Base-by-base conservation (phyloP, 2,888 invertebrate genomes). In the Leptarthrus brevirostris region DNA sequence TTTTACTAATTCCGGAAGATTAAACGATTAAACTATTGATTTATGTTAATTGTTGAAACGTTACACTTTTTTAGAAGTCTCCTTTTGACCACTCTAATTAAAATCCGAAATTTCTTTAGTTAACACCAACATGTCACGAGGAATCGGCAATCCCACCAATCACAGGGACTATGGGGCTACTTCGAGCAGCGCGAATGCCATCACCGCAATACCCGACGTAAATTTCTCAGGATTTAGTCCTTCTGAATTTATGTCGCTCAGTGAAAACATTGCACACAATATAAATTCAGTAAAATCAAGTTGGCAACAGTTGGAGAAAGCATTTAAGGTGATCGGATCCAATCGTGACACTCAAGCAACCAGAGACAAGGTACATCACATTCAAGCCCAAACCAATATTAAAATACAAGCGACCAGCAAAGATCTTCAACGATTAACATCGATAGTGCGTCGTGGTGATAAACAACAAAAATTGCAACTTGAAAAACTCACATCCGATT, bases 381-480 rank as follows among this genome's bases (percentile, higher is more conserved):
- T 91, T 0, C 93, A 94, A 80, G 87, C 90, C 76, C 90, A 89
- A 78, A 91, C 92, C 54, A 94, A 94, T 84, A 87, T 90, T 73
- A 90, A 90, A 2, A 91, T 94, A 18, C 89, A 91, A 40, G 90
- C 89, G 30, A 93, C 92, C 0, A 91, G 91, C 53, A 89, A 90
- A 78, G 91, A 93, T 80, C 87, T 95, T 56, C 89, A 91, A 78
- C 88, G 91, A 75, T 86, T 95, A 22, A 91, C 91, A 40, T 88
- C 88, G 6, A 87, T 93, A 22, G 91, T 92, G 69, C 87, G 91
- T 12, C 88, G 89, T 76, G 91, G 91, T 0, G 92, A 93, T 82
- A 92, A 92, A 79, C 91, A 92, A 74, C 93, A 93, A 82, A 93
- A 92, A 81, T 85, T 96, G 77, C 94, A 95, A 84, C 89, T 94